Base-by-base conservation (phyloP, 2,888 invertebrate species). In the Orchesella flavescens region DNA sequence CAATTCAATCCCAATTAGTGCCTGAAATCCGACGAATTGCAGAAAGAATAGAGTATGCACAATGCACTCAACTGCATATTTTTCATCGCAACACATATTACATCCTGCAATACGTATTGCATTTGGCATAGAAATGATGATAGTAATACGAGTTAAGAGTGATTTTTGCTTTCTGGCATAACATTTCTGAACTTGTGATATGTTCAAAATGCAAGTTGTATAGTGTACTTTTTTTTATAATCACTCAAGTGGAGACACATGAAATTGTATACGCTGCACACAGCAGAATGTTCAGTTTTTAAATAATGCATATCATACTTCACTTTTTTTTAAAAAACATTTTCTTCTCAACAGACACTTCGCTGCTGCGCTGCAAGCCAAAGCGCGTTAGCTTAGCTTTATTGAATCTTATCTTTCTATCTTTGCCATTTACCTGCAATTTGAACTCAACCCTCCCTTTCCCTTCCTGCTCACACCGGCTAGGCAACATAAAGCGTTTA, bases 361-460 rank as follows among this genome's bases (percentile, higher is more conserved):
- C 46, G 23, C 53, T 71, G 53, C 65, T 53, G 21, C 46, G 23
- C 53, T 71, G 24, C 13, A 46, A n/a, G 44, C 24, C 23, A 24
- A 23, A 19, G 44, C n/a, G 15, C 23, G 15, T 24, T 53, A 23
- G 59, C 65, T 55, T 34, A 46, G 13, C 63, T 24, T n/a, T 74
- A 53, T 34, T n/a, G 55, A n/a, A 17, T 17, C 24, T 17, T 75
- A 34, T 65, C 65, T 46, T 55, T 63, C 17, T 75, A 75, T 55
- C 75, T 75, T 63, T 63, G 15, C 34, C 17, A 65, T 49, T 74
- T 65, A 55, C 65, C 75, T 65, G 34, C 65, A 53, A 77, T 77
- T 59, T 24, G 69, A 77, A 49, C 46, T 71, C 78, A 78, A 78
- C 69, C 78, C 71, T 78, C 69, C 61, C 59, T 66, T 78, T 78